A percentile compares a stretch with the other conserved stretches of the same genome.
Evolutionary conservation across 2,113 vertebrate genomes (phyloP).

Genomic region (western clawed frog (Xenopus tropicalis)): DNA sequence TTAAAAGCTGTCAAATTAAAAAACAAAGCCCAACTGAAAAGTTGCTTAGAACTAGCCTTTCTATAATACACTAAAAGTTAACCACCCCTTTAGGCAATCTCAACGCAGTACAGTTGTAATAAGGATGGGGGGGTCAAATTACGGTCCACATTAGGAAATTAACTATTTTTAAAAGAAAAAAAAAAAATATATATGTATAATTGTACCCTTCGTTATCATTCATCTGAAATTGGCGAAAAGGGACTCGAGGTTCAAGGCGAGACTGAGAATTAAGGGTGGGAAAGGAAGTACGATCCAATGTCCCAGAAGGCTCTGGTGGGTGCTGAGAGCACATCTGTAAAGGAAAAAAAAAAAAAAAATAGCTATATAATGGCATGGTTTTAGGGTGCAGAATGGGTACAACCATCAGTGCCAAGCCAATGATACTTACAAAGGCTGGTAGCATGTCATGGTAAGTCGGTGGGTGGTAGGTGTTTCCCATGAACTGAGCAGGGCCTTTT

Average conservation of each 20-base stretch:
- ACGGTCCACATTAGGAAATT: no score
- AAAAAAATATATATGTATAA: background rate
- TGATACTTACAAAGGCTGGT: constrained; percentile 89
- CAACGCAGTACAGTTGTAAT: no score
- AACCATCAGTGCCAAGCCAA: background rate
- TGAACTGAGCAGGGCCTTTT: constrained; percentile 77
- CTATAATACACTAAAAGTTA: no score
- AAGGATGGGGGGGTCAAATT: no score
- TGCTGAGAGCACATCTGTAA: constrained; percentile 95
- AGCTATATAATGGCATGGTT: no score
- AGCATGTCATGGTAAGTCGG: constrained; percentile 97
- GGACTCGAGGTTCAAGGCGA: constrained; percentile 83
- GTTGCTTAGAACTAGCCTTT: no score
- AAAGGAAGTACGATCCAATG: constrained; percentile 68
- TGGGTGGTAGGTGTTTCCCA: constrained; percentile 84
- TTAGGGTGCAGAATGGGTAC: no score
- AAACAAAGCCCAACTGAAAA: no score
- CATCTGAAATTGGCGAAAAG: constrained; percentile 81
- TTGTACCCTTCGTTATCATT: constrained; percentile 88
- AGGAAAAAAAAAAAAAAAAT: background rate
- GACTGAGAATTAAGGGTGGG: constrained; percentile 72
- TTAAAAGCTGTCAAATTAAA: no score
- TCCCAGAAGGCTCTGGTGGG: constrained; percentile 71
- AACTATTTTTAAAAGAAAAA: no score
- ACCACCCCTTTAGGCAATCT: no score